Evolutionary conservation across 2,888 invertebrate genomes (phyloP), one percentile per base, ranked within the genome.

Genomic region (Cistogaster globosa): DNA sequence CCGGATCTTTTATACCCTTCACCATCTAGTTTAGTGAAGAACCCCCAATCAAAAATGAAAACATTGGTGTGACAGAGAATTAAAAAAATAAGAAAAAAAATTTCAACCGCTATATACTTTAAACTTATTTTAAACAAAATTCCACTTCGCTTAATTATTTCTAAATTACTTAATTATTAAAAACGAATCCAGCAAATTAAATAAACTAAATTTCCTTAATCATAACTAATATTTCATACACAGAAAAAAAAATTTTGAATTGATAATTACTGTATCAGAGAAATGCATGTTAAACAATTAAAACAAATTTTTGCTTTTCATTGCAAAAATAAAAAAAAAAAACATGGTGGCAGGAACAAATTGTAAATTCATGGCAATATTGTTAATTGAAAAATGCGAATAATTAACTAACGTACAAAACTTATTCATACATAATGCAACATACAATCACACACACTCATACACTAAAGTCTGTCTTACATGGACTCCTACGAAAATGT

Each of bases 321-420:
- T 45, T 53, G 45, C 38, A 45, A 58, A 72, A 53, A 38, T 53
- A 67, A 26, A 26, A 26, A 26, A 65, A 58, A 72, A 60, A 32
- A 77, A 68, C 58, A 38, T 77, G 42, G 79, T 83, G 86, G 82
- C 86, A 86, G 86, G 86, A 86, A 86, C 86, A 84, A 86, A 86
- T 86, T 84, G 86, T 76, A 72, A 86, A 86, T 86, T 84, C 81
- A 86, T 86, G 84, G 84, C 84, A 82, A 82, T 75, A 78, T 82
- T 85, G 85, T 75, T 85, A 85, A 85, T 82, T 82, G 85, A 85
- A 75, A 85, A 75, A 82, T 82, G 85, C 75, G 74, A 85, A 85
- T 85, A 85, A 85, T 82, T 85, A 85, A 85, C 71, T 85, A 85
- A 85, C 71, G 48, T 78, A 75, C 74, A 76, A 82, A 82, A 78